Base-by-base conservation (phyloP, 2,888 invertebrate species). In the Hirtodrosophila trivittata region DNA sequence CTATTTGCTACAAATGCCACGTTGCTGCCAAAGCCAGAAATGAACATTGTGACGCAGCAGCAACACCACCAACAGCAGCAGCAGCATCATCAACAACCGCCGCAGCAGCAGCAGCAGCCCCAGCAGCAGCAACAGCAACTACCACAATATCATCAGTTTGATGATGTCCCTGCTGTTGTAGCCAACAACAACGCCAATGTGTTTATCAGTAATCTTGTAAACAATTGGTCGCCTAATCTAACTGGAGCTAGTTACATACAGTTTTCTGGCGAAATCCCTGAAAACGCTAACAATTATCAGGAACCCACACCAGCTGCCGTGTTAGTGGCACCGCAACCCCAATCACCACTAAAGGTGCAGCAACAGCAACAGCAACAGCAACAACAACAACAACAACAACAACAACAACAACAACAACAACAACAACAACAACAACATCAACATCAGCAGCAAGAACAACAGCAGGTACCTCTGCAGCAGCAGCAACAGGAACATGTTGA, bases 211-310 rank as follows among this genome's bases (percentile, higher is more conserved):
- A 89, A 90, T 57, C 66, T 90, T 26, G 90, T 90, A 0, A 89
- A 87, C 49, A 91, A 90, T 60, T 91, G 90, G 90, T 88, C 90
- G 1, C 90, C 90, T 1, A 90, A 90, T 70, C 60, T 90, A 3
- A 89, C 90, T 2, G 89, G 89, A 7, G 87, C 88, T 3, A 87
- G 88, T 3, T 90, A 90, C 59, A 87, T 89, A 1, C 90, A 88
- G 45, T 89, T 90, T 56, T 84, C 85, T 5, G 66, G 65, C 4
- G 75, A 74, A 14, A 38, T 62, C 8, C 55, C 72, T 7, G 78
- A 82, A 18, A 58, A 45, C 47, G 28, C 66, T 9, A 54, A 56
- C 38, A 52, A 38, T 12, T 65, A 64, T 50, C 41, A 60, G 13
- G 65, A 80, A 32, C 3, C 72, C 1, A 9, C 45, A 7, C 35